Conservation (phyloP, 2,888 invertebrate genomes). For the Melikaiella ostensackeni region DNA sequence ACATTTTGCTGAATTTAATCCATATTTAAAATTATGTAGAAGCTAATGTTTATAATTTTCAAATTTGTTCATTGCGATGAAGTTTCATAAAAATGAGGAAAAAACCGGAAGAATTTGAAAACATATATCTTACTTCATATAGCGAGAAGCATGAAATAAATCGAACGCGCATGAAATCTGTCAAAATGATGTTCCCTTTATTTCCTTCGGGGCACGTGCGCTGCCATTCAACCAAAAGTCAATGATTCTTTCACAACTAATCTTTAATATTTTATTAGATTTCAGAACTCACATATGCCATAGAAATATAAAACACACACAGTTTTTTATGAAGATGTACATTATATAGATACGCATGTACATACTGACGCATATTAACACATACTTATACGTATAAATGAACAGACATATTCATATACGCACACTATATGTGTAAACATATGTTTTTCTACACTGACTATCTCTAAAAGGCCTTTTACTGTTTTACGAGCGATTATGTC, state of each 20-base stretch:
- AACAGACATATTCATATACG: no score
- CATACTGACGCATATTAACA: no score
- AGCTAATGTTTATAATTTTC: no score
- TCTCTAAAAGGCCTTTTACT: not conserved
- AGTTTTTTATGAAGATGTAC: not conserved
- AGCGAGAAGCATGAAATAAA: not conserved
- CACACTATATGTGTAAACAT: not conserved
- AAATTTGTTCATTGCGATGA: no score
- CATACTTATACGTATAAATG: no score
- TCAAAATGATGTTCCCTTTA: not conserved
- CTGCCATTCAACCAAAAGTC: not conserved
- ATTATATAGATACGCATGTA: not conserved
- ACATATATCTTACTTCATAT: not conserved
- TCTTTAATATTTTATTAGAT: not conserved
- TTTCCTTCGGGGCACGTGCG: not conserved
- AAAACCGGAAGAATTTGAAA: not conserved
- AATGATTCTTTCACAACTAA: not conserved
- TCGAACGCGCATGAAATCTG: not conserved
- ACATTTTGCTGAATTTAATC: no score
- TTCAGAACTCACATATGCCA: not conserved
- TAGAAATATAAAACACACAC: not conserved
- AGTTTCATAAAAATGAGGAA: not conserved
- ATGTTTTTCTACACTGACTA: not conserved
- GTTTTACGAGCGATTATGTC: not conserved
- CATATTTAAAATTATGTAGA: no score